Percentiles rank a stretch among this genome's conserved stretches.
phyloP scores from a whole-genome alignment of 1,140 invertebrate species.

The Drosophila rufa region DNA sequence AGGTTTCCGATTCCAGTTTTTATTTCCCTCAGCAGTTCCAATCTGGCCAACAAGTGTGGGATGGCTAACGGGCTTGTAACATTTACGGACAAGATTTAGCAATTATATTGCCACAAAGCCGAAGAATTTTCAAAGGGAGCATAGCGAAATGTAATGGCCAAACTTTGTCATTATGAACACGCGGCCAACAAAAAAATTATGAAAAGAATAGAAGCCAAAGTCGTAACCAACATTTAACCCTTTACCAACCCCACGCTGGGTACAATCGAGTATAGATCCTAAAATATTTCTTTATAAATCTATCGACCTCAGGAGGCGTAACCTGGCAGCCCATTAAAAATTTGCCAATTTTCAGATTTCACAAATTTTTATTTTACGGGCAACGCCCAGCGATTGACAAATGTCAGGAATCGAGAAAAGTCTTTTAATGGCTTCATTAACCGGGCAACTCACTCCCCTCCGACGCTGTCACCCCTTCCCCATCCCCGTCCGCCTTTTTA shows the following conservation, averaged over 20 bases:
- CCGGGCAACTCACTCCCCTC: conserved; percentile 43
- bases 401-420: conserved; percentile 62
- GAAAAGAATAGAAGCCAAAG: conserved; percentile 17
- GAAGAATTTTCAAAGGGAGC: conserved; percentile 27
- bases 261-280: conserved; percentile 19
- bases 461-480: conserved; percentile 6
- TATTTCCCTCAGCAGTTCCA: conserved; percentile 3
- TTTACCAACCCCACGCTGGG: conserved; percentile 38
- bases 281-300: conserved; percentile 17
- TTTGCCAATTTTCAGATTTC: conserved; percentile 73
- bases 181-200: conserved; percentile 25
- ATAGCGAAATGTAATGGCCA: conserved; percentile 71
- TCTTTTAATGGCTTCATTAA: conserved; percentile 80
- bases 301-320: conserved; percentile 56
- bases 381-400: conserved; percentile 74
- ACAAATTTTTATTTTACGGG: conserved; percentile 64
- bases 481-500: background rate
- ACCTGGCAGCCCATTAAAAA: conserved; percentile 49
- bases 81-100: conserved; percentile 67
- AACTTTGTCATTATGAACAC: conserved; percentile 65
- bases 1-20: conserved; percentile 56
- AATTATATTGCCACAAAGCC: conserved; percentile 62
- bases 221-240: conserved; percentile 51
- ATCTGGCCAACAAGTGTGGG: conserved; percentile 66
- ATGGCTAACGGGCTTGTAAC: conserved; percentile 55